Base-by-base conservation (phyloP, 2,113 vertebrate species). In the Cyprinodon brontotheroides region DNA sequence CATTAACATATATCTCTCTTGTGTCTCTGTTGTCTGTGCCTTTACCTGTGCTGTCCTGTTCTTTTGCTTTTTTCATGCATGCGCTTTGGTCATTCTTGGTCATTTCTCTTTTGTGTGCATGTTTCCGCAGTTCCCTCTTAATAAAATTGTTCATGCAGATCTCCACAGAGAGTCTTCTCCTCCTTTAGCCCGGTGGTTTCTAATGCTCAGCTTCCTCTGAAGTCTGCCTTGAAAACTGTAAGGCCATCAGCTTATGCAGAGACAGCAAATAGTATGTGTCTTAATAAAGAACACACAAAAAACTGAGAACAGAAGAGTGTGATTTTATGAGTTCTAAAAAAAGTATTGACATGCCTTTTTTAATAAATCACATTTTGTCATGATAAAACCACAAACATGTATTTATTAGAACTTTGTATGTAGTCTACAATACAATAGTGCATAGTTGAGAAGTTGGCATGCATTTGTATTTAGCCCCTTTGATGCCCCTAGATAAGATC, bases 181-280 rank as follows among this genome's bases (percentile, higher is more conserved):
- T 94, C 94, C 70, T 96, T 94, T 92, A 94, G 92, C 77, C 94
- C 94, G 0, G 64, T 91, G 8, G 95, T 77, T 0, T 77, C 90
- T 2, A 93, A 94, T 9, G 73, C 90, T 41, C 95, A 94, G 73
- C 97, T 98, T 71, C 97, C 97, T 61, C 93, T 98, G 81, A 99
- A 99, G 85, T 96, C 97, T 0, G 97, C 96, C 0, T 87, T 99
- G 81, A 99, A 99, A 90, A 94, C 95, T 15, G 91, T 93, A 61
- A 92, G 2, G 92, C 93, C 74, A 95, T 95, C 87, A 91, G 87
- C 74, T n/a, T 82, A 91, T 81, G 80, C 90, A 0, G 95, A 97
- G 69, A 92, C 90, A 0, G 82, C 94, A 39, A 84, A 93, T 12
- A 95, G 97, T 97, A 91, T 41, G 93, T 90, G 79, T 65, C 61